phyloP scores from a whole-genome alignment of 2,113 vertebrate species.

The Podarcis muralis region DNA sequence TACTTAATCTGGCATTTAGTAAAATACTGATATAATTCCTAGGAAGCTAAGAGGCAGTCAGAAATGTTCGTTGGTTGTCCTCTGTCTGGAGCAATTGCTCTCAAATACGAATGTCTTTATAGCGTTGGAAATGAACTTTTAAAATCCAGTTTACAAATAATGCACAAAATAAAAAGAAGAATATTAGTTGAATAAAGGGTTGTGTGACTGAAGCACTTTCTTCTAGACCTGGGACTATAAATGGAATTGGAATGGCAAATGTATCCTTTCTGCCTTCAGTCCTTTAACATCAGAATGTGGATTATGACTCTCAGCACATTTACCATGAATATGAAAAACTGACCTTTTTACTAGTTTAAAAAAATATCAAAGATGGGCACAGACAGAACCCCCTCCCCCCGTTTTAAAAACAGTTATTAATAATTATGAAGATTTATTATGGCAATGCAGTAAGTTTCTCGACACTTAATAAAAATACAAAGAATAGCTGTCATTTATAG shows the following conservation, averaged over 20 bases:
- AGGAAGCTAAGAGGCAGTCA: neutral
- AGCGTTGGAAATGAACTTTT: neutral
- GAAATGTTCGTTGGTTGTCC: neutral
- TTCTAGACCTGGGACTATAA: accelerated
- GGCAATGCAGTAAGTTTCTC: neutral
- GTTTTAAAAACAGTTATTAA: neutral
- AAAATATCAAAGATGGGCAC: neutral
- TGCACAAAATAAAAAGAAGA: too few species aligned
- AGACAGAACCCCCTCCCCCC: too few species aligned
- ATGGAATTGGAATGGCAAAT: neutral
- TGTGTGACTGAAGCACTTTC: neutral
- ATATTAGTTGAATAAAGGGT: neutral
- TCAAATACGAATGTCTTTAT: neutral
- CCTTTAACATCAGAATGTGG: neutral
- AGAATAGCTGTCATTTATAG: neutral
- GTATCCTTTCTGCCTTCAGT: neutral
- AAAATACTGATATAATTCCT: neutral
- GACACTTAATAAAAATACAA: neutral
- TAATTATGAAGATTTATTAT: neutral
- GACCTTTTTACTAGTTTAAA: neutral
- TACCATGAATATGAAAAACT: neutral
- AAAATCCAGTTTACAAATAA: neutral
- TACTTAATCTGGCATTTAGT: neutral
- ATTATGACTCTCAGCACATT: neutral
- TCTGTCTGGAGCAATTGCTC: neutral